phyloP scores from a whole-genome alignment of 1,140 invertebrate genomes.

The Augochlora pura region DNA sequence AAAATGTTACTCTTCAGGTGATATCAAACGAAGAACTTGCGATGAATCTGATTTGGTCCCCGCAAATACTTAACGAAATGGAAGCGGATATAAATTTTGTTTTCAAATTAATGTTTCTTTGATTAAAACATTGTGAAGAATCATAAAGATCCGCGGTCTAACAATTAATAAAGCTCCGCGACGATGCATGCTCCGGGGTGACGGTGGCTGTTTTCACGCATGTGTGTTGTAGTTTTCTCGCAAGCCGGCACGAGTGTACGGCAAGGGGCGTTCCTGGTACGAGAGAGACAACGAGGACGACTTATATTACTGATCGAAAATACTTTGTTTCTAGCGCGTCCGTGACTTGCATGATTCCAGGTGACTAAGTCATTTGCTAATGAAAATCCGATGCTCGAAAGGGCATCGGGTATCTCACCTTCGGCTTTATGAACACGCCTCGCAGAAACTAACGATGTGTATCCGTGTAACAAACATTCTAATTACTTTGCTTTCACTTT shows the following conservation, averaged over 20 bases:
- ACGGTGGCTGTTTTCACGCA: constrained; percentile 73
- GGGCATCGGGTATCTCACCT: constrained; percentile 55
- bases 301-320: constrained; percentile 77
- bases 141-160: too few species aligned
- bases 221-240: constrained; percentile 77
- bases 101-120: too few species aligned
- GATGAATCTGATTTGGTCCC: too few species aligned
- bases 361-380: constrained; percentile 71
- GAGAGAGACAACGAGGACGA: constrained; percentile 72
- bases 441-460: constrained; percentile 40
- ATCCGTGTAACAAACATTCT: constrained; percentile 27
- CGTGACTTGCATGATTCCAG: constrained; percentile 74
- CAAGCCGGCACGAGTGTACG: constrained; percentile 68
- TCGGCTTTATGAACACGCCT: constrained; percentile 66
- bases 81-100: too few species aligned
- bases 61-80: too few species aligned
- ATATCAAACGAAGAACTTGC: too few species aligned
- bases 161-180: constrained; percentile 10
- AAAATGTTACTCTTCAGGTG: too few species aligned
- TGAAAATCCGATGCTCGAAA: constrained; percentile 58
- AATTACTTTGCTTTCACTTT: constrained; percentile 41
- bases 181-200: constrained; percentile 66
- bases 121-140: too few species aligned
- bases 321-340: constrained; percentile 73
- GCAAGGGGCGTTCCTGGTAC: constrained; percentile 68